Conservation (phyloP, 2,888 invertebrate species). For the Hydriomena furcata region DNA sequence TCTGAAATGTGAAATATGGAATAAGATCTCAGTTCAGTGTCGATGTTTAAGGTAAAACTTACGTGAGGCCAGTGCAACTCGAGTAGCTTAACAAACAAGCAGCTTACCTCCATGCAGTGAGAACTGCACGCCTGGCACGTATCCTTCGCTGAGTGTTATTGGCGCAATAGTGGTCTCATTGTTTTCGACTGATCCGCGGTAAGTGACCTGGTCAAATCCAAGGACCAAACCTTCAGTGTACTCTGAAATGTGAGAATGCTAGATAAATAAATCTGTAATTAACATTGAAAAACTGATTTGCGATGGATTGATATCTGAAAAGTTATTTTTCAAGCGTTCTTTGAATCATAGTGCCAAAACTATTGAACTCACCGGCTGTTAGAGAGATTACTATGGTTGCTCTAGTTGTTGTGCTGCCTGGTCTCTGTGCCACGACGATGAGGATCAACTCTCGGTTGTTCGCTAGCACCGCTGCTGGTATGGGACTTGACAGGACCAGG, state of each 20-base stretch:
- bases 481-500: conserved; percentile 29
- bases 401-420: conserved; percentile 32
- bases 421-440: conserved; percentile 35
- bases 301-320: too few relatives aligned
- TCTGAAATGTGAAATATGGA: conserved; percentile 23
- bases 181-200: conserved; percentile 38
- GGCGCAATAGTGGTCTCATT: conserved; percentile 28
- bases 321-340: too few relatives aligned
- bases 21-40: too few relatives aligned
- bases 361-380: conserved; percentile 27
- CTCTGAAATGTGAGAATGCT: too few relatives aligned
- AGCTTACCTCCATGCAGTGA: conserved; percentile 17
- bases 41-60: too few relatives aligned
- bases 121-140: conserved; percentile 35
- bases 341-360: too few relatives aligned
- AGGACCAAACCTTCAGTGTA: conserved; percentile 19
- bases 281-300: background rate
- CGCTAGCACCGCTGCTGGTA: conserved; percentile 39
- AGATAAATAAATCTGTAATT: too few relatives aligned
- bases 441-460: conserved; percentile 43
- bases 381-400: conserved; percentile 41
- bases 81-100: too few relatives aligned
- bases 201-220: conserved; percentile 35
- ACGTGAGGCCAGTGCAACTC: too few relatives aligned
- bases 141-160: conserved; percentile 42